A percentile compares a stretch with the other conserved stretches of the same genome.
Evolutionary conservation across 2,888 invertebrate species (phyloP).

Genomic region (Cheilosia grossa): DNA sequence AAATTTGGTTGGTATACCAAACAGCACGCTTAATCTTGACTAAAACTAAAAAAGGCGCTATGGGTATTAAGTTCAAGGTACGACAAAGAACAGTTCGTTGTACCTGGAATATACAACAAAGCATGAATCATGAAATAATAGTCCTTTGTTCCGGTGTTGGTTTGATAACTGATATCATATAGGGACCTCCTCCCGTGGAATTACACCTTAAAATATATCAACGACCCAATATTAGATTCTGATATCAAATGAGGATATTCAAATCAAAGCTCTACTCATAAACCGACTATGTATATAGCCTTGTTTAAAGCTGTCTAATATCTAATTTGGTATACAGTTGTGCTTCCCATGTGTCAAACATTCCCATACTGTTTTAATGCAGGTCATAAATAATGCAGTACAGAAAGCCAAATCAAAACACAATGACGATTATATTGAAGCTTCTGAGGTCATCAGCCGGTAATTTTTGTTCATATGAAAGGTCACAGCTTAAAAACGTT

Average conservation of each 20-base stretch:
- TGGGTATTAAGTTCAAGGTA: too few relatives aligned
- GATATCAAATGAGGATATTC: too few relatives aligned
- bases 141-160: too few relatives aligned
- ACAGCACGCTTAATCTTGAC: too few relatives aligned
- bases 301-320: neutral
- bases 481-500: constrained; percentile 22
- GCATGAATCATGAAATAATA: too few relatives aligned
- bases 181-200: too few relatives aligned
- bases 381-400: constrained; percentile 24
- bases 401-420: constrained; percentile 10
- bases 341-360: neutral
- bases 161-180: too few relatives aligned
- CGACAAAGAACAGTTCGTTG: too few relatives aligned
- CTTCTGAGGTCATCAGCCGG: constrained; percentile 33
- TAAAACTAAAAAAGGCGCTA: too few relatives aligned
- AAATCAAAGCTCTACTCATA: neutral
- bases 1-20: neutral
- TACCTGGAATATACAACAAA: too few relatives aligned
- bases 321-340: neutral
- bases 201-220: too few relatives aligned
- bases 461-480: constrained; percentile 25
- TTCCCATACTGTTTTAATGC: neutral
- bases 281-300: neutral
- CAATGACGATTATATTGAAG: constrained; percentile 7
- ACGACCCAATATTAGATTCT: too few relatives aligned